Conservation (phyloP, 2,888 invertebrate species). For the Zaprionus lineosus region DNA sequence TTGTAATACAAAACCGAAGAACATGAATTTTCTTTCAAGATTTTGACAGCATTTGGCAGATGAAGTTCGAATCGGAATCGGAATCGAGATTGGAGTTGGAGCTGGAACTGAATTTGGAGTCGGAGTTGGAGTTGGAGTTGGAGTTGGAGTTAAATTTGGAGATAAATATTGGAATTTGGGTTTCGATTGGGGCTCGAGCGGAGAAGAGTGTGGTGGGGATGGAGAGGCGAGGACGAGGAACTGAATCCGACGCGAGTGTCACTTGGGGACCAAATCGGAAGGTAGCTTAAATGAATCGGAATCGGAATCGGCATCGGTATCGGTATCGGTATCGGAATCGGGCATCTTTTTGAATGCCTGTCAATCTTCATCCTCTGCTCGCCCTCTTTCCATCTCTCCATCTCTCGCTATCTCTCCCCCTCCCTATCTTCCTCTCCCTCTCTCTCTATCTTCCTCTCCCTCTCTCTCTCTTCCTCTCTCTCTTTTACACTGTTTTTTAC, state of each 20-base stretch:
- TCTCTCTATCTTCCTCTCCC: not conserved
- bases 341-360: no score
- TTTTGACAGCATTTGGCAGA: conserved; percentile 46
- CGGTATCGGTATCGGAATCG: no score
- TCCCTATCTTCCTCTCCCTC: not conserved
- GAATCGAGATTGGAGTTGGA: not conserved
- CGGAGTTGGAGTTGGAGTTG: conserved; percentile 1
- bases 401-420: not conserved
- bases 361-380: no score
- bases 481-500: conserved; percentile 8
- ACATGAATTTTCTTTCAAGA: conserved; percentile 38
- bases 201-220: conserved; percentile 11
- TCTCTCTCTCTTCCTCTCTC: not conserved
- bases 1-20: conserved; percentile 56
- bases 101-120: not conserved
- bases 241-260: conserved; percentile 34
- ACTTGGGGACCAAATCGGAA: conserved; percentile 7
- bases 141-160: not conserved
- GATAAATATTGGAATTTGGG: not conserved
- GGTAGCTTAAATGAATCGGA: conserved; percentile 22
- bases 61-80: not conserved
- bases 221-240: conserved; percentile 44
- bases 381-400: no score
- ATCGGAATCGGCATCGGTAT: no score
- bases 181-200: not conserved